A percentile compares a stretch with the other conserved stretches of the same genome.
Evolutionary conservation across 2,113 vertebrate species (phyloP).

Genomic region (Oryzias woworae): DNA sequence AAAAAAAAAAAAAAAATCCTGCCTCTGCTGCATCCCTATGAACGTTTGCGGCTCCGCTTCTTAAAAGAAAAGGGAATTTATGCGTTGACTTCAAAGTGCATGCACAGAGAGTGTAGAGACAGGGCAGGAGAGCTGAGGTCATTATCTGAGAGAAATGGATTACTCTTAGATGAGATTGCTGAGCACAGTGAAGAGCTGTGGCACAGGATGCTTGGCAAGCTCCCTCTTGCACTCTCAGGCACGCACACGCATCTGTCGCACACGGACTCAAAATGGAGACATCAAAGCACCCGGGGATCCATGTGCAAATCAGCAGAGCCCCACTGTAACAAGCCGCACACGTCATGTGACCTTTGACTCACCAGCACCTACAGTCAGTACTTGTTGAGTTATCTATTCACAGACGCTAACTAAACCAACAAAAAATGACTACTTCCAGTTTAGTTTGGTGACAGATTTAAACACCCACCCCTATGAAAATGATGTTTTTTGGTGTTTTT

Average conservation of each 20-base stretch:
- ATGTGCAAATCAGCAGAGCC: not conserved
- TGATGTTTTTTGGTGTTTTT: no score
- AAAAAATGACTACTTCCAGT: not conserved
- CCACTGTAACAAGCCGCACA: not conserved
- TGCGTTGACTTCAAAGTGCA: conserved; percentile 73
- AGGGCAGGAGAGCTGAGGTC: conserved; percentile 47
- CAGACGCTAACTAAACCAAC: not conserved
- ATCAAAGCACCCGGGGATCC: conserved; percentile 38
- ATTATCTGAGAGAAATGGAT: conserved; percentile 80
- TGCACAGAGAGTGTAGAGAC: conserved; percentile 32
- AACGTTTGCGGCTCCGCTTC: not conserved
- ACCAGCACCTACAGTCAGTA: not conserved
- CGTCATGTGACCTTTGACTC: conserved; percentile 21
- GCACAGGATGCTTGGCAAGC: conserved; percentile 48
- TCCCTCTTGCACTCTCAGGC: conserved; percentile 28
- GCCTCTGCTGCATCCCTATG: not conserved
- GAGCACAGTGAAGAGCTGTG: conserved; percentile 57
- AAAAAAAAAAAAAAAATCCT: not conserved
- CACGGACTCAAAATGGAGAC: conserved; percentile 58
- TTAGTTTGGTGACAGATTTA: no score
- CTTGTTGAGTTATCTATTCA: not conserved
- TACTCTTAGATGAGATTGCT: conserved; percentile 77
- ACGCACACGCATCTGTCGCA: conserved; percentile 47
- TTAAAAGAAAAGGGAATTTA: conserved; percentile 37
- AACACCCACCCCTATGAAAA: no score